A percentile compares a stretch with the other conserved stretches of the same genome.
phyloP scores from a whole-genome alignment of 2,113 vertebrate genomes.

The Syrmaticus mikado region DNA sequence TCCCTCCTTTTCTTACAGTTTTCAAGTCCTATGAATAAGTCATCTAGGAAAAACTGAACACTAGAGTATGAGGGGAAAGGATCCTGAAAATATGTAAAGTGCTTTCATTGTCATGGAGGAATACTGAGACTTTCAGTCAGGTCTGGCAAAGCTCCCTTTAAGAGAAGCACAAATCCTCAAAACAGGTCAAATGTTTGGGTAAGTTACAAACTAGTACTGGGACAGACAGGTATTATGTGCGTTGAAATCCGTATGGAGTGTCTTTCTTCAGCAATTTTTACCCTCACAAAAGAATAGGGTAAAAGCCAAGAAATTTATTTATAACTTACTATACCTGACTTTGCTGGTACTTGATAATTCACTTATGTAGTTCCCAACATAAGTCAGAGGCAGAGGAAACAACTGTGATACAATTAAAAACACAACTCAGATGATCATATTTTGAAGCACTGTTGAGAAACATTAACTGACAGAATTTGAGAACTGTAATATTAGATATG shows the following conservation, averaged over 20 bases:
- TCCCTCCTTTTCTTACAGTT: not conserved
- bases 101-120: not conserved
- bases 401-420: conserved; percentile 75
- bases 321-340: conserved; percentile 78
- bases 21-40: not conserved
- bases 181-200: not conserved
- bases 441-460: conserved; percentile 5
- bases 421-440: conserved; percentile 30
- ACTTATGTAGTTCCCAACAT: conserved; percentile 83
- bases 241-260: not conserved
- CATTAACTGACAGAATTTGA: not conserved
- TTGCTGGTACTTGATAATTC: conserved; percentile 83
- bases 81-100: not conserved
- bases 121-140: not conserved
- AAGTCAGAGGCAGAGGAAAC: conserved; percentile 84
- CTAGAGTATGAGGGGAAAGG: not conserved
- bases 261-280: not conserved
- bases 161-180: not conserved
- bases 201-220: not conserved
- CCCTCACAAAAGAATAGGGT: not conserved
- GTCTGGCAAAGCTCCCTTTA: not conserved
- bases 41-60: not conserved
- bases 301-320: not conserved
- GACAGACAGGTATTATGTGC: not conserved
- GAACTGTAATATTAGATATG: not conserved